Percentiles rank a stretch among this genome's conserved stretches.
Evolutionary conservation across 2,888 invertebrate species (phyloP).

Genomic region (Nineta flava): DNA sequence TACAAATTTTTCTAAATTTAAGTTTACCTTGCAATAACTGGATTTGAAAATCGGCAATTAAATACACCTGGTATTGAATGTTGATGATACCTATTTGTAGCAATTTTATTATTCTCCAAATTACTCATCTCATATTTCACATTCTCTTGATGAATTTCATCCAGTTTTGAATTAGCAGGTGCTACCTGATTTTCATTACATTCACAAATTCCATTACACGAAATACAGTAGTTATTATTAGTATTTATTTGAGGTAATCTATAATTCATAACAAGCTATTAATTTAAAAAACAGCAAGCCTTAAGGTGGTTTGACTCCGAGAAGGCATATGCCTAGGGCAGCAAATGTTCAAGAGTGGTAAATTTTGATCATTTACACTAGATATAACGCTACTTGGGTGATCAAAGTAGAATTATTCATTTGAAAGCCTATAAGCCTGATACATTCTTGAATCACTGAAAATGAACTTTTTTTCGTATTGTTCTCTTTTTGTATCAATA

Average conservation of each 20-base stretch:
- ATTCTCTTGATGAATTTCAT: conserved; percentile 4
- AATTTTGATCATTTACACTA: no score
- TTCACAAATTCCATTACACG: conserved; percentile 10
- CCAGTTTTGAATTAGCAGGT: background rate
- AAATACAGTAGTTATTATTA: conserved; percentile 11
- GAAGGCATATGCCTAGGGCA: no score
- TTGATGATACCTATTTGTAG: conserved; percentile 13
- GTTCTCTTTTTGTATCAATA: no score
- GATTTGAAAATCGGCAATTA: conserved; percentile 72
- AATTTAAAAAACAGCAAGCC: background rate
- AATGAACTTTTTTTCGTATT: no score
- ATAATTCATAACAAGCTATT: background rate
- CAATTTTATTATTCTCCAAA: background rate
- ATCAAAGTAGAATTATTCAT: no score
- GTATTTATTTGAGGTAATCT: conserved; percentile 6
- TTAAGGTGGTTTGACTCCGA: no score
- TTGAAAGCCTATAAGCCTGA: no score
- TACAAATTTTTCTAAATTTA: background rate
- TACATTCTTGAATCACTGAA: no score
- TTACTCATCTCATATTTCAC: conserved; percentile 2
- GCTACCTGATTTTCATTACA: conserved; percentile 7
- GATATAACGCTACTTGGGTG: no score
- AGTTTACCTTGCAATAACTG: conserved; percentile 32
- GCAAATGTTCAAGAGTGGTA: no score
- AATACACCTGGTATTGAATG: conserved; percentile 67